Evolutionary conservation across 2,797 vertebrate species (phyloP), one percentile per base, ranked within the genome.

Genomic region (Siniperca scherzeri): DNA sequence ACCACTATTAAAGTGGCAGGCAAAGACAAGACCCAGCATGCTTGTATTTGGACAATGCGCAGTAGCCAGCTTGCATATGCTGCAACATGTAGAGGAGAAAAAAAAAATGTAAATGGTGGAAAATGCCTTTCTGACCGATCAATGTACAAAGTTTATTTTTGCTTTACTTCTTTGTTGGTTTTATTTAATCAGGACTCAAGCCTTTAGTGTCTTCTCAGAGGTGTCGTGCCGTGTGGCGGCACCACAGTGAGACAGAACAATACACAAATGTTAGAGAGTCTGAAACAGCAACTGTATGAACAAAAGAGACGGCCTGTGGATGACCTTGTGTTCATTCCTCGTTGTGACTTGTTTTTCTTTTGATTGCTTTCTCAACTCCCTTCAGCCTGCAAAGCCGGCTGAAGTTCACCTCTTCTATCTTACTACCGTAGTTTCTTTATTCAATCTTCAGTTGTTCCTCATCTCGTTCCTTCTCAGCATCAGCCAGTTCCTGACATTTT

Each of bases 121-220:
- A 91, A 89, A 92, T 91, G 92, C 93, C 92, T 94, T 95, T 93
- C 78, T 91, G 92, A 93, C 90, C 72, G 85, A 92, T 92, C 90
- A 89, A 93, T 95, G 93, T 94, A 95, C 91, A 94, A 91, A 93
- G 86, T 92, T 92, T 86, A 73, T 88, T 91, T 85, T 91, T 91
- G 82, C 88, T 94, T 94, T 82, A 70, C 81, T 78, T 87, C 81
- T 81, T 89, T 86, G 56, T 87, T 66, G n/a, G 46, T 85, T 88
- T 88, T 64, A 80, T 91, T 85, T 87, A 90, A 93, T 91, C 88
- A 85, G 91, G 92, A 95, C 92, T 94, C 89, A 91, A 94, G 93
- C 94, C 94, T 94, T 95, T 83, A 93, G 93, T 94, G 93, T 95
- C 93, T 95, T 94, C 91, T 95, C 90, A 71, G 78, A 78, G 81